Conservation (phyloP, 2,113 vertebrate genomes). For the Apteryx mantelli region DNA sequence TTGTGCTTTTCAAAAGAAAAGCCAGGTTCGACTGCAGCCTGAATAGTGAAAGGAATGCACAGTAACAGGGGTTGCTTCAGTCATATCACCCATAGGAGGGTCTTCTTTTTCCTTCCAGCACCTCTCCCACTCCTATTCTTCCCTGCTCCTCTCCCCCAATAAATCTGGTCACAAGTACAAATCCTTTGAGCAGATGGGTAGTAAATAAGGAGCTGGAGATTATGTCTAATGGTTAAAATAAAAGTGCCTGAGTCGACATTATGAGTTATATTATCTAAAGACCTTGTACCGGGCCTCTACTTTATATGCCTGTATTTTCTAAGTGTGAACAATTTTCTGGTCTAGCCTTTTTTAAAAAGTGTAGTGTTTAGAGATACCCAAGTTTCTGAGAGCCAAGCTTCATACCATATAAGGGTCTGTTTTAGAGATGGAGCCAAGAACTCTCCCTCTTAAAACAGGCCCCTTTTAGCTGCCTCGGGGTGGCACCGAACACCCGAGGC, state of each 20-base stretch:
- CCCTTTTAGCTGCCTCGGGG: not conserved
- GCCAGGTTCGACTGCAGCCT: not conserved
- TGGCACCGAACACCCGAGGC: not conserved
- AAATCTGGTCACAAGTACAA: slow-evolving; percentile 55
- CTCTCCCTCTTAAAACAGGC: not conserved
- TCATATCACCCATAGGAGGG: not conserved
- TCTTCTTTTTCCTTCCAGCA: slow-evolving; percentile 29
- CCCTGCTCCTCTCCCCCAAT: slow-evolving; percentile 22
- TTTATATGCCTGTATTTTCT: not conserved
- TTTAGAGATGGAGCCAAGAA: not conserved
- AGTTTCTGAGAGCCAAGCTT: not conserved
- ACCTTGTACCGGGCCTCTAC: not conserved
- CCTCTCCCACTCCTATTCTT: slow-evolving; percentile 58
- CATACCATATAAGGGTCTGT: slow-evolving; percentile 23
- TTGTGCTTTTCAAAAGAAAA: not conserved
- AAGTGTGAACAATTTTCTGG: not conserved
- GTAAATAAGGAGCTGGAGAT: slow-evolving; percentile 49
- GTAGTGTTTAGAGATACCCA: slow-evolving; percentile 35
- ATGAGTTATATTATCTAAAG: slow-evolving; percentile 9
- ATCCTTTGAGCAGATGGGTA: slow-evolving; percentile 46
- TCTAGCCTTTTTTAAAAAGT: slow-evolving; percentile 17
- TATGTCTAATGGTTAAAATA: slow-evolving; percentile 52
- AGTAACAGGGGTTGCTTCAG: not conserved
- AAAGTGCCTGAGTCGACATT: slow-evolving; percentile 24
- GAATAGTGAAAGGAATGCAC: not conserved